Conservation (phyloP, 2,888 invertebrate genomes). For the Melolontha melolontha region DNA sequence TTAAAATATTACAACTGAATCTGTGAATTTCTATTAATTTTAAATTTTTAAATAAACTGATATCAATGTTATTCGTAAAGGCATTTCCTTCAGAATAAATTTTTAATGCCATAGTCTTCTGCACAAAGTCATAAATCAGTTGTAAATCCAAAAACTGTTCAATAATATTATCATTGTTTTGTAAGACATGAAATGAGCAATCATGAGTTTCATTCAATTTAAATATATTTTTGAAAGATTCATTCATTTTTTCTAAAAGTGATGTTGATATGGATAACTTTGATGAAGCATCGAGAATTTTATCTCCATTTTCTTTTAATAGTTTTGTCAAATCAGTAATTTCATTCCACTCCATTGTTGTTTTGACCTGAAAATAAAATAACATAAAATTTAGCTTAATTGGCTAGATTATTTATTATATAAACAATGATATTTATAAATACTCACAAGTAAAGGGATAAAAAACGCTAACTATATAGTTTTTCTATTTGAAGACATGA, state of each 20-base stretch:
- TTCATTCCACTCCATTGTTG: slow-evolving; percentile 49
- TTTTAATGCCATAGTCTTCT: slow-evolving; percentile 72
- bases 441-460: background rate
- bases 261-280: slow-evolving; percentile 70
- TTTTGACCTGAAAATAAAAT: slow-evolving; percentile 27
- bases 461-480: background rate
- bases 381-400: background rate
- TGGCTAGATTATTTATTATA: background rate
- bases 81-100: slow-evolving; percentile 60
- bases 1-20: slow-evolving; percentile 67
- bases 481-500: slow-evolving; percentile 23
- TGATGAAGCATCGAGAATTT: slow-evolving; percentile 70
- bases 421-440: background rate
- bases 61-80: slow-evolving; percentile 62
- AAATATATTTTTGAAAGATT: slow-evolving; percentile 68
- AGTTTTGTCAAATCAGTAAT: slow-evolving; percentile 66
- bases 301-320: slow-evolving; percentile 70
- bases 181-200: slow-evolving; percentile 63
- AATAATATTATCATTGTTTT: slow-evolving; percentile 61
- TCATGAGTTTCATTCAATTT: slow-evolving; percentile 61
- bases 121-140: slow-evolving; percentile 74
- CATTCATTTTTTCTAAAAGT: slow-evolving; percentile 68
- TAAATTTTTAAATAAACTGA: slow-evolving; percentile 71
- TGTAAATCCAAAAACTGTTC: slow-evolving; percentile 70
- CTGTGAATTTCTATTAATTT: slow-evolving; percentile 71